Percentiles rank a stretch among this genome's conserved stretches.
These are phyloP conservation scores for Phenacoccus solenopsis DNA, from an alignment of 1,140 invertebrate species.

Conservation along the genomic window DNA sequence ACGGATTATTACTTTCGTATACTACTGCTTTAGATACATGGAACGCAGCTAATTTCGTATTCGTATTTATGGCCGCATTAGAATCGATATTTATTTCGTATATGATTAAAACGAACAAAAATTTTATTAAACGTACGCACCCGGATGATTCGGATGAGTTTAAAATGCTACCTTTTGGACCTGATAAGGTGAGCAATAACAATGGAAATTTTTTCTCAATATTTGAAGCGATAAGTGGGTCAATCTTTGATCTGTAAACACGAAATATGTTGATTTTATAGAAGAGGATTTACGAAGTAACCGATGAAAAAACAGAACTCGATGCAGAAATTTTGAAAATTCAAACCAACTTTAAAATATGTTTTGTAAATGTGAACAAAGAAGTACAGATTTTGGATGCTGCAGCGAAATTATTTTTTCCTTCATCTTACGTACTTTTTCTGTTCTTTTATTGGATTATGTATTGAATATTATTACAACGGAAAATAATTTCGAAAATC, in stretches of 20 bases:
- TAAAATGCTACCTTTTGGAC: background rate
- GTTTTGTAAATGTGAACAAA: background rate
- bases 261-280: background rate
- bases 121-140: background rate
- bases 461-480: no score
- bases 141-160: slow-evolving; percentile 1
- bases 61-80: background rate
- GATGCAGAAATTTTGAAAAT: slow-evolving; percentile 10
- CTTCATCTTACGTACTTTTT: background rate
- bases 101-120: slow-evolving; percentile 6
- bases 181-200: background rate
- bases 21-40: background rate
- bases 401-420: background rate
- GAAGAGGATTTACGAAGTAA: background rate
- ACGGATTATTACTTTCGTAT: background rate
- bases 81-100: background rate
- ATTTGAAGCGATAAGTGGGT: background rate
- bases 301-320: background rate
- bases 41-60: background rate
- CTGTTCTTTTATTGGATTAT: background rate
- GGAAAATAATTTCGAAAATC: no score
- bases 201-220: background rate
- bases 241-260: background rate
- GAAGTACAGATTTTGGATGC: slow-evolving; percentile 1
- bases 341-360: background rate